phyloP scores from a whole-genome alignment of 2,888 invertebrate genomes.

The Napeogenes inachia region DNA sequence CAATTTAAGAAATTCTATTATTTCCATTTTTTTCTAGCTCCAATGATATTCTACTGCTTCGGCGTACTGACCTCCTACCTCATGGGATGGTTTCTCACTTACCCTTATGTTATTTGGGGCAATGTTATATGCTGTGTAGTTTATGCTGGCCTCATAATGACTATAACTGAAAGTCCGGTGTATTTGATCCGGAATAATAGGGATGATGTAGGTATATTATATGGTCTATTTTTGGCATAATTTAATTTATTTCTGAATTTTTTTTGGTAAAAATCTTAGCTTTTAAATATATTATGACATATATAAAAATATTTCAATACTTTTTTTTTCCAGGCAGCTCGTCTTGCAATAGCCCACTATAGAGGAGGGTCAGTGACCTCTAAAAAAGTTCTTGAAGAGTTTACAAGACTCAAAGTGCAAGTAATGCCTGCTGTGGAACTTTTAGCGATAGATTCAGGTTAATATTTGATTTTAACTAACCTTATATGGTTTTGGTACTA shows the following conservation, averaged over 20 bases:
- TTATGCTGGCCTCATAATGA: slow-evolving; percentile 41
- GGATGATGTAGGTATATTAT: slow-evolving; percentile 48
- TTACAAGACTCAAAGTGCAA: slow-evolving; percentile 56
- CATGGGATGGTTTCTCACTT: slow-evolving; percentile 55
- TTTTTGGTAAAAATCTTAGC: no score
- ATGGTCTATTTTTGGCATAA: background rate
- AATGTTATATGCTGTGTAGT: slow-evolving; percentile 46
- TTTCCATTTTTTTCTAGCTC: slow-evolving; percentile 33
- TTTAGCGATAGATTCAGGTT: slow-evolving; percentile 45
- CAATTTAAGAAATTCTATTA: background rate
- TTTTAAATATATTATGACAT: background rate
- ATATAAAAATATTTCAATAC: background rate
- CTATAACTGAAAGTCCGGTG: slow-evolving; percentile 60
- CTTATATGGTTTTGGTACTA: no score
- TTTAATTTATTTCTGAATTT: background rate
- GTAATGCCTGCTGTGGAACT: slow-evolving; percentile 58
- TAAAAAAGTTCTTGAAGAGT: slow-evolving; percentile 54
- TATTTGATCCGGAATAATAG: slow-evolving; percentile 54
- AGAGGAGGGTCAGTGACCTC: slow-evolving; percentile 51
- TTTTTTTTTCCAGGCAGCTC: slow-evolving; percentile 23
- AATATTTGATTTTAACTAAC: slow-evolving; percentile 2
- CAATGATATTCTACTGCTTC: slow-evolving; percentile 42
- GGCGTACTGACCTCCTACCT: slow-evolving; percentile 54
- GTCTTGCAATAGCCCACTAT: slow-evolving; percentile 50
- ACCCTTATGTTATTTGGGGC: slow-evolving; percentile 47